A percentile compares a stretch with the other conserved stretches of the same genome.
phyloP scores from a whole-genome alignment of 2,888 invertebrate species.

The Pyrrhia umbra region DNA sequence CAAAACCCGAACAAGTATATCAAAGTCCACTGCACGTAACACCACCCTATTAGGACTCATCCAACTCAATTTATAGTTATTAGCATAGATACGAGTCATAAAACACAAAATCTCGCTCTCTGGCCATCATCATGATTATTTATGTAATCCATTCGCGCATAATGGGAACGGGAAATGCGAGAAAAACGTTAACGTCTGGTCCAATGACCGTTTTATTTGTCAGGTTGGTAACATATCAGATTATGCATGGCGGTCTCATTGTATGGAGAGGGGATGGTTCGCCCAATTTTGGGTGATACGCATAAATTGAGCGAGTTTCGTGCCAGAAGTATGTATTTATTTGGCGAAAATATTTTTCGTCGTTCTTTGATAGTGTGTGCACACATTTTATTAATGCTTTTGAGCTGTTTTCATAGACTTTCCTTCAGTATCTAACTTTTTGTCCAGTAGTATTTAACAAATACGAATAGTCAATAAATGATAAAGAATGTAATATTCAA shows the following conservation, averaged over 20 bases:
- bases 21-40: slow-evolving; percentile 9
- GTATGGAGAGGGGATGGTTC: slow-evolving; percentile 7
- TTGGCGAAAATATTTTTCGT: not conserved
- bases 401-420: not conserved
- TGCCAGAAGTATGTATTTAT: not conserved
- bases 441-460: no score
- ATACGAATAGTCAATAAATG: no score
- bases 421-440: no score
- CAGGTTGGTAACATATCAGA: slow-evolving; percentile 17
- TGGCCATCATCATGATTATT: slow-evolving; percentile 39
- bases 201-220: slow-evolving; percentile 48
- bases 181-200: slow-evolving; percentile 39
- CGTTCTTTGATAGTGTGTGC: not conserved
- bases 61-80: slow-evolving; percentile 31
- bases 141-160: slow-evolving; percentile 44
- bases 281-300: slow-evolving; percentile 17
- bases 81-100: slow-evolving; percentile 27
- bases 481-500: no score
- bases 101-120: slow-evolving; percentile 33
- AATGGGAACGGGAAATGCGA: slow-evolving; percentile 33
- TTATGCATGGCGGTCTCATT: slow-evolving; percentile 11
- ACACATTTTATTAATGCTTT: not conserved
- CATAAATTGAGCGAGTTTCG: slow-evolving; percentile 9
- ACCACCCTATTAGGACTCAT: not conserved
- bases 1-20: not conserved